phyloP scores from a whole-genome alignment of 2,113 vertebrate genomes.

The Ammodytes marinus region DNA sequence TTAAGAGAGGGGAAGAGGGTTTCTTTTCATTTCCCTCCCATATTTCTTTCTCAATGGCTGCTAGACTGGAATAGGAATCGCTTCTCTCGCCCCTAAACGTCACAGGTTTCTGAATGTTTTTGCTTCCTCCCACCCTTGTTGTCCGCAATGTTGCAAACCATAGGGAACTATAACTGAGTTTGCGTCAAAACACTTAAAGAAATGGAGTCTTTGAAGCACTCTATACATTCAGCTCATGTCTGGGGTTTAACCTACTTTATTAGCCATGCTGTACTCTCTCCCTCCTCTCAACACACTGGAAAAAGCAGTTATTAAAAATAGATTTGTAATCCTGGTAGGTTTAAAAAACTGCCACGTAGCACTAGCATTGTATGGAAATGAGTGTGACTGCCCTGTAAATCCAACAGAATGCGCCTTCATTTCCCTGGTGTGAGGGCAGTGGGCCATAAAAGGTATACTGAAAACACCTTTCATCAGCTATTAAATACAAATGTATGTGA shows the following conservation, averaged over 20 bases:
- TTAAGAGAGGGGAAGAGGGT: neutral
- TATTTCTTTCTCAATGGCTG: neutral
- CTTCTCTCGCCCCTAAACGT: neutral
- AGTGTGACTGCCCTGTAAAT: neutral
- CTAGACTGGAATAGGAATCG: neutral
- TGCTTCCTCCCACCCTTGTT: neutral
- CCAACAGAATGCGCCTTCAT: constrained; percentile 13
- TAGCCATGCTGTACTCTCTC: neutral
- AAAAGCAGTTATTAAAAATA: constrained; percentile 19
- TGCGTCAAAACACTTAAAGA: too few species aligned
- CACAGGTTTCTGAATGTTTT: neutral
- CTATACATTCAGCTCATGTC: neutral
- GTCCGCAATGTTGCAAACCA: neutral
- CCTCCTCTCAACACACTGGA: neutral
- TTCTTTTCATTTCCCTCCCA: neutral
- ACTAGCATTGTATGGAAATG: neutral
- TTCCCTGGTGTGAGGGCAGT: constrained; percentile 12
- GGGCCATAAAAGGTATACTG: constrained; percentile 30
- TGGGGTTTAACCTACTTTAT: constrained; percentile 4
- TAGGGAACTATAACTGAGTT: neutral
- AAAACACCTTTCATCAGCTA: constrained; percentile 41
- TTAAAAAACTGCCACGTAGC: constrained; percentile 4
- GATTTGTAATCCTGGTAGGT: neutral
- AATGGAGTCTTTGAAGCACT: neutral
- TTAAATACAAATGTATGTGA: constrained; percentile 41